phyloP scores from a whole-genome alignment of 1,140 invertebrate species.

The Helicoverpa zea region DNA sequence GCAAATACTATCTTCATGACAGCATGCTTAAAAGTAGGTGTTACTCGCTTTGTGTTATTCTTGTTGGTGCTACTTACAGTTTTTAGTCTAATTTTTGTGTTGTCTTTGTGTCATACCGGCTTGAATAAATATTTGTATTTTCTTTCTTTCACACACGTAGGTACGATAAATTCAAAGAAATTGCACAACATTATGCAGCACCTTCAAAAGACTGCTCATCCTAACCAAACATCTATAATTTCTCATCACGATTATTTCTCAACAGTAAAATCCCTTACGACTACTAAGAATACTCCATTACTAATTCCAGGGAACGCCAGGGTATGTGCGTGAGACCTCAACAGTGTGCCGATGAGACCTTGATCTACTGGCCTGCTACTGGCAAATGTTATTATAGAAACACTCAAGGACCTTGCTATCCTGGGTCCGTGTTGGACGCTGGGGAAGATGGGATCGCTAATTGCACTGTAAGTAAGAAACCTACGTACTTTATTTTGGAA shows the following conservation, averaged over 20 bases:
- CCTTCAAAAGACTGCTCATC: background rate
- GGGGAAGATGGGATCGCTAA: constrained; percentile 88
- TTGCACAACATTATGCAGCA: background rate
- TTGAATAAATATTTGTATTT: too few species aligned
- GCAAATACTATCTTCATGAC: too few species aligned
- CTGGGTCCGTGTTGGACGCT: constrained; percentile 89
- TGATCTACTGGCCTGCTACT: constrained; percentile 91
- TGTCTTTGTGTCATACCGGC: too few species aligned
- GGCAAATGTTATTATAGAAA: constrained; percentile 90
- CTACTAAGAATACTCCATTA: constrained; percentile 40
- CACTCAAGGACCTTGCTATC: constrained; percentile 91
- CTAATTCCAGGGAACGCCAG: constrained; percentile 86
- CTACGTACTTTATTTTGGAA: background rate
- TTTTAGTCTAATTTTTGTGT: too few species aligned
- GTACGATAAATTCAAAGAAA: too few species aligned
- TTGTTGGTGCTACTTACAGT: too few species aligned
- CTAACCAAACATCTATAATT: constrained; percentile 7
- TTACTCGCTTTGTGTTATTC: too few species aligned
- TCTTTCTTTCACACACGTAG: too few species aligned
- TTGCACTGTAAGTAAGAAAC: constrained; percentile 84
- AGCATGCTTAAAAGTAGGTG: too few species aligned
- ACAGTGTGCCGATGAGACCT: constrained; percentile 87
- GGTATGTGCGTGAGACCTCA: constrained; percentile 90
- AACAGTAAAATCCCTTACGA: background rate
- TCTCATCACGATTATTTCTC: constrained; percentile 1